Percentiles rank a stretch among this genome's conserved stretches.
phyloP scores from a whole-genome alignment of 2,888 invertebrate genomes.

The Melinopterus prodromus region DNA sequence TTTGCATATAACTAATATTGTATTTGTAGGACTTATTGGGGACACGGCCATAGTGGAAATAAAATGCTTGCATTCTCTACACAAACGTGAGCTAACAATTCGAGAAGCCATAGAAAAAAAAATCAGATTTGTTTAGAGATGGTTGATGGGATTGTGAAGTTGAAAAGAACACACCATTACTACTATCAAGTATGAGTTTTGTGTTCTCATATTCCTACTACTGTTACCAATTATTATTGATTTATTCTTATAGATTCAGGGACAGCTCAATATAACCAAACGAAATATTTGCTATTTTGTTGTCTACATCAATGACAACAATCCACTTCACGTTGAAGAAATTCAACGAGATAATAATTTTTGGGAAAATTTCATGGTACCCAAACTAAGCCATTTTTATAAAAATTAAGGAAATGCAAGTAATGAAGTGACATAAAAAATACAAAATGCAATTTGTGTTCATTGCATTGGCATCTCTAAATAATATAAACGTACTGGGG shows the following conservation, averaged over 20 bases:
- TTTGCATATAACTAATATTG: neutral
- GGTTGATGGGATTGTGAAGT: neutral
- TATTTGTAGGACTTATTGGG: slow-evolving; percentile 19
- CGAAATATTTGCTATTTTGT: slow-evolving; percentile 31
- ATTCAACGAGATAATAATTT: slow-evolving; percentile 14
- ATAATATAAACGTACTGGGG: no score
- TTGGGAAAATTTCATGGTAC: slow-evolving; percentile 25
- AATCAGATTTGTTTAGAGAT: slow-evolving; percentile 19
- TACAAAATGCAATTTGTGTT: no score
- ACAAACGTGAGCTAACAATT: slow-evolving; percentile 5
- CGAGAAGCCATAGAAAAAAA: slow-evolving; percentile 7
- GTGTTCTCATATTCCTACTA: neutral
- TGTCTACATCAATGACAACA: slow-evolving; percentile 13
- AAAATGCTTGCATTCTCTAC: slow-evolving; percentile 29
- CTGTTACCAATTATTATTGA: neutral
- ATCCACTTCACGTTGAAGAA: neutral
- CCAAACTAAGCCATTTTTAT: slow-evolving; percentile 22
- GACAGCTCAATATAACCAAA: slow-evolving; percentile 25
- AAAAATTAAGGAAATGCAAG: neutral
- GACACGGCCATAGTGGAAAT: slow-evolving; percentile 29
- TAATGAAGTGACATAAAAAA: no score
- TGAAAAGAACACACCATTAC: slow-evolving; percentile 24
- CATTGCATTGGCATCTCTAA: no score
- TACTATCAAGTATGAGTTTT: slow-evolving; percentile 25
- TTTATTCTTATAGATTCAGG: slow-evolving; percentile 28